Evolutionary conservation across 2,888 invertebrate genomes (phyloP).

Genomic region (Rhogogaster chlorosoma): DNA sequence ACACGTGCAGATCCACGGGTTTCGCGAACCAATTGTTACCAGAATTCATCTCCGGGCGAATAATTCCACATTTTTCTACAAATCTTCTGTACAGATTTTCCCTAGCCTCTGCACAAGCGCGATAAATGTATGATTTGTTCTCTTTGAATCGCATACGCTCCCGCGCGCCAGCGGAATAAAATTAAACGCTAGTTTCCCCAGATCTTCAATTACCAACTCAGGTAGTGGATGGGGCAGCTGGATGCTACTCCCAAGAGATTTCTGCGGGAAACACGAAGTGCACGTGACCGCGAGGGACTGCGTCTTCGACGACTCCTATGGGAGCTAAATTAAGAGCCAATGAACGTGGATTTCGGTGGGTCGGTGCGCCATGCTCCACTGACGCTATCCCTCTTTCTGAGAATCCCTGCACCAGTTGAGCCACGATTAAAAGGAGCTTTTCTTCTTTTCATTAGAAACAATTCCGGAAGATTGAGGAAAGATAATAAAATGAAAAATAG

Average conservation of each 20-base stretch:
- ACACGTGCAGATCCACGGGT: constrained; percentile 32
- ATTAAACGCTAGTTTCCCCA: constrained; percentile 20
- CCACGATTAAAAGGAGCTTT: constrained; percentile 1
- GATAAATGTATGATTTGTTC: not conserved
- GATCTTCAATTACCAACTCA: not conserved
- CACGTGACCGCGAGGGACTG: constrained; percentile 44
- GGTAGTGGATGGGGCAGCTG: not conserved
- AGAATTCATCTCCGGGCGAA: not conserved
- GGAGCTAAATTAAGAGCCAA: constrained; percentile 37
- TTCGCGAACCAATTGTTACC: constrained; percentile 28
- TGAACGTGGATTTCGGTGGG: constrained; percentile 35
- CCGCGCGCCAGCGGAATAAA: not conserved
- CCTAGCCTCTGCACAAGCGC: not conserved
- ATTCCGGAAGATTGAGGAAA: not conserved
- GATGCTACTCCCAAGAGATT: not conserved
- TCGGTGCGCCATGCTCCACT: not conserved
- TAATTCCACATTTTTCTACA: not conserved
- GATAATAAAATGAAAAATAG: not conserved
- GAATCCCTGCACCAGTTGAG: not conserved
- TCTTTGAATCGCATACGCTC: not conserved
- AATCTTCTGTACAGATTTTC: not conserved
- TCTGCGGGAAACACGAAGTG: constrained; percentile 19
- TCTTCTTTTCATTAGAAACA: not conserved
- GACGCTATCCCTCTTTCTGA: not conserved
- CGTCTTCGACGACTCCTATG: constrained; percentile 37